These are phyloP conservation scores for Artibeus lituratus DNA, from an alignment of 2,797 vertebrate species.

Conservation along the genomic window DNA sequence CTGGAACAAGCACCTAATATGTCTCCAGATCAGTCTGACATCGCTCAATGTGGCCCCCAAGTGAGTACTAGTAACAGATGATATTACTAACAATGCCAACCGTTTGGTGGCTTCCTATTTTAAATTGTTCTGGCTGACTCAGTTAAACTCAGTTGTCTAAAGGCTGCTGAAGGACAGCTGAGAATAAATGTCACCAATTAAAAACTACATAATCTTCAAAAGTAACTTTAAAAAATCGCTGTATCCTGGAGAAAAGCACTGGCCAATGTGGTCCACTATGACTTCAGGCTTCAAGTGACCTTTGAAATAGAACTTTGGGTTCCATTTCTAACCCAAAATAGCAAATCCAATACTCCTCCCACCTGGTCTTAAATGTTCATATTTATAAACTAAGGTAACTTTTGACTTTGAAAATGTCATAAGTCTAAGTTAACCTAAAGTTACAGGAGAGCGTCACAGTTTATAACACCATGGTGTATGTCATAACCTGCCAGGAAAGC, in stretches of 20 bases:
- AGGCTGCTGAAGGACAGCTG: background rate
- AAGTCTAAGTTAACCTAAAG: background rate
- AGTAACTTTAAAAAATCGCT: background rate
- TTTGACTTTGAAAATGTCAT: background rate
- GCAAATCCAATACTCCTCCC: background rate
- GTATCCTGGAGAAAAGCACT: background rate
- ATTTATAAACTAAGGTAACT: background rate
- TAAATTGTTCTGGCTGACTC: background rate
- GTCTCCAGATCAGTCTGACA: background rate
- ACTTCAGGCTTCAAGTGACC: background rate
- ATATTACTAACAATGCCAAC: background rate
- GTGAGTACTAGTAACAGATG: background rate
- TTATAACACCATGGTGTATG: background rate
- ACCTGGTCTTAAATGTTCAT: background rate
- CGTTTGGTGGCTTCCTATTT: background rate
- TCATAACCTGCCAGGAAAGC: background rate
- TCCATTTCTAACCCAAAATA: background rate
- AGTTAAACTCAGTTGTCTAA: background rate
- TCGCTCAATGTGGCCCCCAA: background rate
- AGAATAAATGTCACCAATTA: background rate
- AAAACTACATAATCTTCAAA: background rate
- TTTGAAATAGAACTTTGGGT: background rate
- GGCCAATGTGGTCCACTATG: background rate
- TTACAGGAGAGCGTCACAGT: background rate
- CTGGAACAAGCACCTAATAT: background rate